Conservation (phyloP, 1,140 invertebrate species). For the Scylla paramamosain region DNA sequence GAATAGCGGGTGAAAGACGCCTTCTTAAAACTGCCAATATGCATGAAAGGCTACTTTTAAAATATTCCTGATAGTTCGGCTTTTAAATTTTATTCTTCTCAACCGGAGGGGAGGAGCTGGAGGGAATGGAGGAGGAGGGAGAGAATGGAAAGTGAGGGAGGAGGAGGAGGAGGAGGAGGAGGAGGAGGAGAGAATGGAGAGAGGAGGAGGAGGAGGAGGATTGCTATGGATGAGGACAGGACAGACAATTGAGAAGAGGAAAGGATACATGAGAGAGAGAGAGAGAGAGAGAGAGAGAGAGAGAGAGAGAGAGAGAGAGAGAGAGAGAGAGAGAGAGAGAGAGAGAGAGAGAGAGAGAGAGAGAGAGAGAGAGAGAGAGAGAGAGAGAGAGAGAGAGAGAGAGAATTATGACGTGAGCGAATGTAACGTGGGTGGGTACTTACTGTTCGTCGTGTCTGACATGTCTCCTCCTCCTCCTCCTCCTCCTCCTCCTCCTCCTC, state of each 20-base stretch:
- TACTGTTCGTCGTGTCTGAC: neutral
- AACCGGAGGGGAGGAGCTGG: neutral
- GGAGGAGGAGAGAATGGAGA: neutral
- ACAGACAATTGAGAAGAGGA: neutral
- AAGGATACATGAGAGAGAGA: neutral
- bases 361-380: conserved; percentile 2
- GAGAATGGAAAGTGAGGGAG: neutral
- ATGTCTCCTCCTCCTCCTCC: neutral
- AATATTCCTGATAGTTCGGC: conserved; percentile 67
- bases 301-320: neutral
- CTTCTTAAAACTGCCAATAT: conserved; percentile 67
- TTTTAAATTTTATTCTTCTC: conserved; percentile 65
- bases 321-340: neutral
- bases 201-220: neutral
- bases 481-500: conserved; percentile 2
- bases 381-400: neutral
- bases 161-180: neutral
- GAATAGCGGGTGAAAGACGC: neutral
- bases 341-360: conserved; percentile 6
- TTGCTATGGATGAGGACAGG: neutral
- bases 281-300: conserved; percentile 20
- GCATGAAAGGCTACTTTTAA: conserved; percentile 69
- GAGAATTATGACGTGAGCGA: neutral
- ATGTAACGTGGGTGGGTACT: neutral
- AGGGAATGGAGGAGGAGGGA: neutral